These are phyloP conservation scores for Acanthoscelides obtectus DNA, from an alignment of 2,888 invertebrate species.

Conservation along the genomic window DNA sequence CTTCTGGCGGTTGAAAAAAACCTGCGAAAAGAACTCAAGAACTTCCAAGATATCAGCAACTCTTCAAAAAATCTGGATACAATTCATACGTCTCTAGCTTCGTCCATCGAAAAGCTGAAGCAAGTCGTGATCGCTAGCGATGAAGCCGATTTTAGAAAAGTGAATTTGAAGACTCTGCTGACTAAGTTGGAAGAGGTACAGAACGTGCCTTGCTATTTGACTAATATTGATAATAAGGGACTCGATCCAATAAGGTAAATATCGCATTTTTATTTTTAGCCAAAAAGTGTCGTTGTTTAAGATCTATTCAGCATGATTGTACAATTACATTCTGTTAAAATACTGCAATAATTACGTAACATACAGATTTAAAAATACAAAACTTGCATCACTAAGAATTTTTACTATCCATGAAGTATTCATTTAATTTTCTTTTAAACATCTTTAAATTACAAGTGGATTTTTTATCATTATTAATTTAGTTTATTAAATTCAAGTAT, in stretches of 20 bases:
- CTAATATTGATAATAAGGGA: constrained; percentile 11
- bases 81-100: constrained; percentile 14
- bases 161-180: constrained; percentile 25
- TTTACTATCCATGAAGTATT: too few relatives aligned
- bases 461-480: too few relatives aligned
- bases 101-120: constrained; percentile 20
- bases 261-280: too few relatives aligned
- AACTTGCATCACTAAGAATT: too few relatives aligned
- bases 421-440: too few relatives aligned
- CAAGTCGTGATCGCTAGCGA: constrained; percentile 18
- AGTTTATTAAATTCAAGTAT: too few relatives aligned
- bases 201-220: constrained; percentile 25
- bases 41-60: constrained; percentile 1
- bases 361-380: too few relatives aligned
- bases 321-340: too few relatives aligned
- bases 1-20: constrained; percentile 16
- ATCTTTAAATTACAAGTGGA: too few relatives aligned
- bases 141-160: constrained; percentile 17
- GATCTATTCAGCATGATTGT: too few relatives aligned
- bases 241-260: constrained; percentile 22
- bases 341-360: too few relatives aligned
- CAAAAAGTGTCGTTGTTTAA: too few relatives aligned
- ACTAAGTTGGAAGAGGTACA: constrained; percentile 20
- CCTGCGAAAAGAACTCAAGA: constrained; percentile 12
- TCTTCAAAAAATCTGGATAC: constrained; percentile 13